These are phyloP conservation scores for Apodemus agrarius DNA, from an alignment of 2,797 vertebrate genomes.

Conservation along the genomic window DNA sequence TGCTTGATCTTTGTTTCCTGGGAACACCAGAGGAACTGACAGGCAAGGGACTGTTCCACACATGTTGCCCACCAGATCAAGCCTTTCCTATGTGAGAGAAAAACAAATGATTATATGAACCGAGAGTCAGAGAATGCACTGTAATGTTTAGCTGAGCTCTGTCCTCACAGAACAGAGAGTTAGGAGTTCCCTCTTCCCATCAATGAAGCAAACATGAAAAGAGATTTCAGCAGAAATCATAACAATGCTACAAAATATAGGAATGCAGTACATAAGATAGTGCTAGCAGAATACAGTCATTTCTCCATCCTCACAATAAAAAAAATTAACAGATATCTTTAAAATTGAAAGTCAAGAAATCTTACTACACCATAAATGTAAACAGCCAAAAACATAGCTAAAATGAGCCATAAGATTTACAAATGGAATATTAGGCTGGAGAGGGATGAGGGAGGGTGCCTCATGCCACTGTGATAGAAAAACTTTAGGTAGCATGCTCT, in stretches of 20 bases:
- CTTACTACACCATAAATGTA: not conserved
- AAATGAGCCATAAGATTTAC: not conserved
- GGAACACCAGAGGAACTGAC: not conserved
- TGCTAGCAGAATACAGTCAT: not conserved
- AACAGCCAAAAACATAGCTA: not conserved
- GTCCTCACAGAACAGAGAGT: not conserved
- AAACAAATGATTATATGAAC: not conserved
- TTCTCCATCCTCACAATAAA: not conserved
- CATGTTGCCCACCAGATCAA: not conserved
- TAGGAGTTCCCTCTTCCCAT: not conserved
- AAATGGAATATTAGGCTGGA: not conserved
- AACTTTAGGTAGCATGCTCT: not conserved
- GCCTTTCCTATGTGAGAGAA: not conserved
- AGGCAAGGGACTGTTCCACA: not conserved
- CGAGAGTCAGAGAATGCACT: not conserved
- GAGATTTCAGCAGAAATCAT: not conserved
- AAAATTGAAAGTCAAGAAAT: not conserved
- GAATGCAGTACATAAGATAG: not conserved
- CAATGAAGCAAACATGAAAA: not conserved
- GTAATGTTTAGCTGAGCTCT: not conserved
- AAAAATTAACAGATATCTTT: not conserved
- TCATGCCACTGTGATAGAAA: not conserved
- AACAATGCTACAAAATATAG: not conserved
- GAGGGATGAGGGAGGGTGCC: rapidly evolving
- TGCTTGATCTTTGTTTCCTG: not conserved